Conservation (phyloP, 2,888 invertebrate genomes). For the Toxonevra muliebris region DNA sequence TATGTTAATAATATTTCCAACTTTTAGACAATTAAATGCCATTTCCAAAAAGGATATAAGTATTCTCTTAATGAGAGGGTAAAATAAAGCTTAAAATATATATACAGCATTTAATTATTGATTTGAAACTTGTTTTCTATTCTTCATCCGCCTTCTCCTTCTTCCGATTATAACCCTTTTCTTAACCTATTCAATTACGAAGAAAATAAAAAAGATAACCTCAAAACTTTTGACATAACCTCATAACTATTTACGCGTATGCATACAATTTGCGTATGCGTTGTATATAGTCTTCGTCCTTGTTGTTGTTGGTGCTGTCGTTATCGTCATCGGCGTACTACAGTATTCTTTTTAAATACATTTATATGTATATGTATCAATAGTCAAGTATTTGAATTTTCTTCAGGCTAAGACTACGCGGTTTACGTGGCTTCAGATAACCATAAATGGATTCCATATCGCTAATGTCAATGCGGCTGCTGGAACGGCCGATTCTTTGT, state of each 20-base stretch:
- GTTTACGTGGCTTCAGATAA: slow-evolving; percentile 64
- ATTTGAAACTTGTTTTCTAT: too few species aligned
- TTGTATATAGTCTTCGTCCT: slow-evolving; percentile 4
- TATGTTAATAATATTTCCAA: too few species aligned
- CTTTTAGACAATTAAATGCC: too few species aligned
- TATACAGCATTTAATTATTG: too few species aligned
- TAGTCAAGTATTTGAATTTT: slow-evolving; percentile 63
- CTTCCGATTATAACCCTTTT: too few species aligned
- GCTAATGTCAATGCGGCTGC: slow-evolving; percentile 59
- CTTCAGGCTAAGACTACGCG: slow-evolving; percentile 63
- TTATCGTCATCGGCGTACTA: background rate
- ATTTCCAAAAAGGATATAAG: too few species aligned
- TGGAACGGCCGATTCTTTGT: slow-evolving; percentile 51
- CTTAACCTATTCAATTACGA: too few species aligned
- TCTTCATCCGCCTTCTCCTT: too few species aligned
- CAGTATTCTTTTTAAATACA: background rate
- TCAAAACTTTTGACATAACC: too few species aligned
- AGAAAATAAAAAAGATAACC: too few species aligned
- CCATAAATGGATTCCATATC: slow-evolving; percentile 65
- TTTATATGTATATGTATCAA: slow-evolving; percentile 38
- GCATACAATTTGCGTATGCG: slow-evolving; percentile 2
- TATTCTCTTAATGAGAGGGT: too few species aligned
- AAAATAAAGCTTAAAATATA: too few species aligned
- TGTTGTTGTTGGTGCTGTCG: background rate
- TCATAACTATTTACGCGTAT: background rate